These are phyloP conservation scores for Candidula unifasciata DNA, from an alignment of 2,888 invertebrate species.

Conservation along the genomic window DNA sequence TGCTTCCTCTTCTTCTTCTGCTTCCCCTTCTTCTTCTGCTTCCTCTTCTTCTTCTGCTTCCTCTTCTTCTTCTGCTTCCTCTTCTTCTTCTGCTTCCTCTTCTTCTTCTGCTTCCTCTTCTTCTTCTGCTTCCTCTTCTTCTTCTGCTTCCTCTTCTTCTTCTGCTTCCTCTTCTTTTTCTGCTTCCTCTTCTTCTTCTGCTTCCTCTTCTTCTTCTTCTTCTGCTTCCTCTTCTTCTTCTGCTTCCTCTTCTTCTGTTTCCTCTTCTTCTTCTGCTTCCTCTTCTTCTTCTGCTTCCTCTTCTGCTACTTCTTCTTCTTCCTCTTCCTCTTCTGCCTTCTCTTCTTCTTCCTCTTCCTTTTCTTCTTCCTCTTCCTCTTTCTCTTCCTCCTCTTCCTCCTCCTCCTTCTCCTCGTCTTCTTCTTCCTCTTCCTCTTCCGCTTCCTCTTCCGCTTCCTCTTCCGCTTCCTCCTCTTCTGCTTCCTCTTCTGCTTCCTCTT, in stretches of 20 bases:
- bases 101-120: not conserved
- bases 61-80: not conserved
- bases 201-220: not conserved
- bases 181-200: not conserved
- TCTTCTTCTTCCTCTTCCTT: not conserved
- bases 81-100: not conserved
- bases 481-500: too few relatives aligned
- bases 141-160: not conserved
- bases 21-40: not conserved
- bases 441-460: not conserved
- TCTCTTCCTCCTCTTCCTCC: not conserved
- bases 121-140: not conserved
- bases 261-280: constrained; percentile 85
- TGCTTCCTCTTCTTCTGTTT: constrained; percentile 75
- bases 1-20: not conserved
- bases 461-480: too few relatives aligned
- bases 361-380: not conserved
- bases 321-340: not conserved
- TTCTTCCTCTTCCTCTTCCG: not conserved
- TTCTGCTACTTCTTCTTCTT: constrained; percentile 85
- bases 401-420: not conserved
- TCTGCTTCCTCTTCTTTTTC: not conserved
- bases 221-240: constrained; percentile 11
- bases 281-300: constrained; percentile 81
- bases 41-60: not conserved